A percentile compares a stretch with the other conserved stretches of the same genome.
These are phyloP conservation scores for Ellobius talpinus DNA, from an alignment of 2,113 vertebrate genomes.

Conservation along the genomic window DNA sequence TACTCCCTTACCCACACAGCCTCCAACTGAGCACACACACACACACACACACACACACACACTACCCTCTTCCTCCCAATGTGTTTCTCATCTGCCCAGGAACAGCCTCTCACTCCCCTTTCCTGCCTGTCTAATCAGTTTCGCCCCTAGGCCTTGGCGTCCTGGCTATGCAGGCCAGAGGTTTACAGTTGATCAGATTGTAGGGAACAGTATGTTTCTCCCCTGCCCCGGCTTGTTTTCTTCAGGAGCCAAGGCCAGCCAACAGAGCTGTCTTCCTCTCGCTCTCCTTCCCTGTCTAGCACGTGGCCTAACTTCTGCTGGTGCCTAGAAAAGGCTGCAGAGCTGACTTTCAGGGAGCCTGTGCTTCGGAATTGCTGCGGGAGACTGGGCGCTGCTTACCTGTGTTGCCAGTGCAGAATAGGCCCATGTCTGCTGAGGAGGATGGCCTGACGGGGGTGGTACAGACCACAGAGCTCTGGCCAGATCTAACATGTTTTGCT, in stretches of 20 bases:
- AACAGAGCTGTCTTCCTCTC: neutral
- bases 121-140: constrained; percentile 76
- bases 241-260: neutral
- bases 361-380: neutral
- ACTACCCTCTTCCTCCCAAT: neutral
- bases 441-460: neutral
- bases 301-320: neutral
- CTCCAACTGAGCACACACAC: too few species aligned
- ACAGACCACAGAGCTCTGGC: neutral
- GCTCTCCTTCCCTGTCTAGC: constrained; percentile 24
- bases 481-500: constrained; percentile 60
- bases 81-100: constrained; percentile 81
- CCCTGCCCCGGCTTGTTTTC: constrained; percentile 74
- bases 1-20: too few species aligned
- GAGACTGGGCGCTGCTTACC: neutral
- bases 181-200: constrained; percentile 76
- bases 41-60: neutral
- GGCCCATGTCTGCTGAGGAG: neutral
- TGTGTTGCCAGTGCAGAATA: neutral
- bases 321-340: neutral
- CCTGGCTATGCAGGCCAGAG: constrained; percentile 71
- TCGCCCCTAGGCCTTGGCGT: neutral
- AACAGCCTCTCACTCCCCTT: constrained; percentile 70
- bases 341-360: neutral
- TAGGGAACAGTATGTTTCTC: constrained; percentile 79